Conservation (phyloP, 37 sponge, comb jelly and placozoan genomes). For the Oopsacas minuta region DNA sequence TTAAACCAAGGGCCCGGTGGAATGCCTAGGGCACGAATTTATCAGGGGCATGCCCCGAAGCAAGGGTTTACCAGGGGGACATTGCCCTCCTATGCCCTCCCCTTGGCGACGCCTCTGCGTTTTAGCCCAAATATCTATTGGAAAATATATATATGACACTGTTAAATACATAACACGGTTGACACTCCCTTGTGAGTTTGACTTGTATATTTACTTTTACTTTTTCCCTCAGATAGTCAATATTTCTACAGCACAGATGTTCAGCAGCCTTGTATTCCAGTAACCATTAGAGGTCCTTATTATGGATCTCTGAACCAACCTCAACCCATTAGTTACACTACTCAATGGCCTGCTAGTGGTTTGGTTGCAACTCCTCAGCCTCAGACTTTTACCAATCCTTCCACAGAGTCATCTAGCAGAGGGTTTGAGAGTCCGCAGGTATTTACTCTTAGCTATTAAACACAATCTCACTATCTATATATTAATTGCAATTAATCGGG, state of each 20-base stretch:
- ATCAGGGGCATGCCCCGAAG: too few species aligned
- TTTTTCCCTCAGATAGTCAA: neutral
- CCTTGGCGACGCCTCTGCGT: too few species aligned
- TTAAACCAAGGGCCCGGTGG: too few species aligned
- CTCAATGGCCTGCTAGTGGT: neutral
- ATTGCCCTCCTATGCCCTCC: too few species aligned
- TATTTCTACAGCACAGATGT: neutral
- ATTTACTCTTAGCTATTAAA: neutral
- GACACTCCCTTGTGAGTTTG: neutral
- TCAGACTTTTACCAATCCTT: neutral
- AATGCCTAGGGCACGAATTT: too few species aligned
- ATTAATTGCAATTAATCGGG: too few species aligned
- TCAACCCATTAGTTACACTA: neutral
- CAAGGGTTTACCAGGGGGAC: too few species aligned
- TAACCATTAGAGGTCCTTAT: neutral
- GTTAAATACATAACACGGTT: too few species aligned
- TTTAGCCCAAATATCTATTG: too few species aligned
- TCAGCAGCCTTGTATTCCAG: neutral
- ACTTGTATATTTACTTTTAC: neutral
- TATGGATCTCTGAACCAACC: neutral
- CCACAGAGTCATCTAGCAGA: neutral
- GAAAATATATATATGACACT: too few species aligned
- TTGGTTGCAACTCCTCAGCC: neutral
- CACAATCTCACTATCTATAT: neutral
- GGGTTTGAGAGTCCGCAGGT: slow-evolving; percentile 4